Evolutionary conservation across 2,113 vertebrate genomes (phyloP), one percentile per base, ranked within the genome.

Genomic region (Odontophorus gujanensis): DNA sequence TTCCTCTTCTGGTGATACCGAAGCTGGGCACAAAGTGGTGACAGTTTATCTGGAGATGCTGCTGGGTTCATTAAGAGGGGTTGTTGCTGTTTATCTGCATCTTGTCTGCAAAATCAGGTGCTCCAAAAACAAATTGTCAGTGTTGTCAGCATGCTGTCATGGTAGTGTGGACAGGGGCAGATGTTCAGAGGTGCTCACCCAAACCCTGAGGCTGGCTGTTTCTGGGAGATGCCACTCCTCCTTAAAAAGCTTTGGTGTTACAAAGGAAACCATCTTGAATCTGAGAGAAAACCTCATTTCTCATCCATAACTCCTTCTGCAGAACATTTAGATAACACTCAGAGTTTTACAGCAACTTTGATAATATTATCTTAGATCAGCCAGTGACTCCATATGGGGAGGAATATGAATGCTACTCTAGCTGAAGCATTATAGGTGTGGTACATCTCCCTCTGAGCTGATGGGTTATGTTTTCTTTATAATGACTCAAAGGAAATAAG

Each of bases 1-100:
- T 93, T 90, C 91, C 95, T 82, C 4, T 38, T 17, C 53, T 67
- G 85, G 92, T 34, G 88, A 85, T 86, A 47, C 42, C 7, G 61
- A 89, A 82, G 67, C 62, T 14, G 40, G 90, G 61, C 89, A 61
- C 14, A 25, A 79, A 96, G 97, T 97, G 97, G 97, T 96, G 97
- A 98, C 97, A 97, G 97, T 97, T 98, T 97, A 98, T 98, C 97
- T 97, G 93, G 75, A 90, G 92, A 96, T 94, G 96, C 85, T 81
- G 79, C 93, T 90, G 93, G 87, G 77, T 92, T 97, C 96, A 51
- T 97, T 95, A 96, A 96, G 97, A 97, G 96, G 76, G 85, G 95
- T 91, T 95, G 92, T 75, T 86, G 96, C 86, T 58, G 81, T 92
- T 97, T 97, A 97, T 98, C 97, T 96, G 94, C 21, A 8, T 61